A percentile compares a stretch with the other conserved stretches of the same genome.
Evolutionary conservation across 2,888 invertebrate species (phyloP).

Genomic region (Drosophila subquinaria): DNA sequence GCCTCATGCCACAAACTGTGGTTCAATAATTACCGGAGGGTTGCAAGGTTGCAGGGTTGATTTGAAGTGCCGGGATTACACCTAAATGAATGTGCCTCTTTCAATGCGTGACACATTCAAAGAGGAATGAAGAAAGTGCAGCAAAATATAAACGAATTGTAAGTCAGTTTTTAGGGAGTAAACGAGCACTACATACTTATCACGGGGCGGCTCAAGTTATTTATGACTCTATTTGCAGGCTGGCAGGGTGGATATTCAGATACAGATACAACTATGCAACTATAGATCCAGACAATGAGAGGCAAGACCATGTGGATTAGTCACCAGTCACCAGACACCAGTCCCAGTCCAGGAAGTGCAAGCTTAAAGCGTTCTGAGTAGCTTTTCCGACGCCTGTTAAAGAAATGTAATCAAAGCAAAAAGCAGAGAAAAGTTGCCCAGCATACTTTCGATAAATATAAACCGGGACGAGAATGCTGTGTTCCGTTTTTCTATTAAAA

Average conservation of each 20-base stretch:
- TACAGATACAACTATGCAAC: neutral
- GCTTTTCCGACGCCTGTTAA: neutral
- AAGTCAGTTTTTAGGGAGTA: conserved; percentile 29
- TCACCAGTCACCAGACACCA: conserved; percentile 48
- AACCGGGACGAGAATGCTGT: neutral
- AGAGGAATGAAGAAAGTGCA: conserved; percentile 32
- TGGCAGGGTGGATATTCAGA: conserved; percentile 26
- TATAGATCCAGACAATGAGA: conserved; percentile 21
- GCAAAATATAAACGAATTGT: conserved; percentile 25
- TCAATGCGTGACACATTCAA: conserved; percentile 47
- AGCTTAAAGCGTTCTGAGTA: conserved; percentile 28
- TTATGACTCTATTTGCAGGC: conserved; percentile 65
- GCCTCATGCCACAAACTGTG: conserved; percentile 25
- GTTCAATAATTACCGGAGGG: conserved; percentile 35
- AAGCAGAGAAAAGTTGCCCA: conserved; percentile 4
- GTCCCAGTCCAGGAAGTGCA: conserved; percentile 30
- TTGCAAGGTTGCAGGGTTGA: conserved; percentile 41
- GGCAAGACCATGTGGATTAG: conserved; percentile 39
- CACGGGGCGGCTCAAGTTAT: conserved; percentile 47
- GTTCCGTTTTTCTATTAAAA: neutral
- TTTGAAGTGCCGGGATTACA: conserved; percentile 45
- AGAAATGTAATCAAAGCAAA: conserved; percentile 5
- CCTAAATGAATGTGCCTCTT: conserved; percentile 37
- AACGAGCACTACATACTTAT: conserved; percentile 4
- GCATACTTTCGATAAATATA: conserved; percentile 1